Conservation (phyloP, 2,797 vertebrate genomes). For the Myiothlypis coronata region DNA sequence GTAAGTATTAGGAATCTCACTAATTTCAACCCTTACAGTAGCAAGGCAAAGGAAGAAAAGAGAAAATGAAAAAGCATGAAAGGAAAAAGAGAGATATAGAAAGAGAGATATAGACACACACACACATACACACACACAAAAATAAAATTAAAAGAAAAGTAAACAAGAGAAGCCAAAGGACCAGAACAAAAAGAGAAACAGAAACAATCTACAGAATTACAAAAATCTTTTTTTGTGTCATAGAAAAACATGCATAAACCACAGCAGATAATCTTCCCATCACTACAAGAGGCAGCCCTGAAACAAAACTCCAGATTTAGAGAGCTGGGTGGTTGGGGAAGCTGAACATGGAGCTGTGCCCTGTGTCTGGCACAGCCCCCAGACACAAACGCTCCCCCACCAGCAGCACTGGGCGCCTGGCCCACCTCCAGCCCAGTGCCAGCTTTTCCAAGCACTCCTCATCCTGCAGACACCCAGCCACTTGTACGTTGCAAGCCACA, state of each 20-base stretch:
- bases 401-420: not conserved
- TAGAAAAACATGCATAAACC: not conserved
- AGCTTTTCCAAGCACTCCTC: not conserved
- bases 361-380: not conserved
- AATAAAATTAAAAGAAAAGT: not conserved
- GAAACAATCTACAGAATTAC: not conserved
- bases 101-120: too few relatives aligned
- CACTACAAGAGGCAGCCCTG: not conserved
- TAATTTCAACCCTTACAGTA: not conserved
- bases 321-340: not conserved
- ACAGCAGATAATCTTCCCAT: not conserved
- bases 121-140: not conserved
- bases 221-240: not conserved
- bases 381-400: not conserved
- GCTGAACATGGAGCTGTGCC: not conserved
- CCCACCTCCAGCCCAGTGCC: not conserved
- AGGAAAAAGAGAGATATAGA: accelerated
- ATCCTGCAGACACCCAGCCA: not conserved
- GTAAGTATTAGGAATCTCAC: not conserved
- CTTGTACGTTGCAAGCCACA: not conserved
- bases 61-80: not conserved
- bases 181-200: not conserved
- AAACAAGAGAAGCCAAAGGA: not conserved
- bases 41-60: not conserved
- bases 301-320: not conserved